Evolutionary conservation across 2,797 vertebrate genomes (phyloP).

Genomic region (Gallinago stenura): DNA sequence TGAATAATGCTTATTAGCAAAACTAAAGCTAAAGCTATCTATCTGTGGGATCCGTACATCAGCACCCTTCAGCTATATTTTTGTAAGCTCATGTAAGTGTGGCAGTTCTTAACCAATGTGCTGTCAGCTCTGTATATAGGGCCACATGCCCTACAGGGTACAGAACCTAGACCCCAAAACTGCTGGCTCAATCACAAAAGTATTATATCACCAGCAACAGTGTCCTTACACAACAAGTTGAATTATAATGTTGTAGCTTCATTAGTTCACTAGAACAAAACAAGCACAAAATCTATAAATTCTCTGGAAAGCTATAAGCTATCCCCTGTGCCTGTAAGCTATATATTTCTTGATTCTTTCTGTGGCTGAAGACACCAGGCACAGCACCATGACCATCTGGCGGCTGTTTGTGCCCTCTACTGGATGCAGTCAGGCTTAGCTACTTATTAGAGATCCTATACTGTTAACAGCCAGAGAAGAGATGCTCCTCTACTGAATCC

Average conservation of each 20-base stretch:
- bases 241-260: not conserved
- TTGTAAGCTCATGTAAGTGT: not conserved
- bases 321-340: accelerated
- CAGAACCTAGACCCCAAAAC: not conserved
- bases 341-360: too few species aligned
- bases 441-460: accelerated
- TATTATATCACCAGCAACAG: not conserved
- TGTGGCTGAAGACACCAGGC: not conserved
- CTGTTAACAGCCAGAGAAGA: not conserved
- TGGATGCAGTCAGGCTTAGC: not conserved
- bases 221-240: not conserved
- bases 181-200: not conserved
- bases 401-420: not conserved
- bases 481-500: not conserved
- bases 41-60: not conserved
- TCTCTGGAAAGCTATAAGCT: too few species aligned
- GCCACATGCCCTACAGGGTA: too few species aligned
- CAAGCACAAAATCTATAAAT: accelerated
- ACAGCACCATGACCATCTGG: not conserved
- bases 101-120: not conserved
- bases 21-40: not conserved
- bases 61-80: not conserved
- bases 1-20: not conserved
- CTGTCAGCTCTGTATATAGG: not conserved
- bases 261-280: not conserved